phyloP scores from a whole-genome alignment of 2,113 vertebrate species.

The Silurus asotus region DNA sequence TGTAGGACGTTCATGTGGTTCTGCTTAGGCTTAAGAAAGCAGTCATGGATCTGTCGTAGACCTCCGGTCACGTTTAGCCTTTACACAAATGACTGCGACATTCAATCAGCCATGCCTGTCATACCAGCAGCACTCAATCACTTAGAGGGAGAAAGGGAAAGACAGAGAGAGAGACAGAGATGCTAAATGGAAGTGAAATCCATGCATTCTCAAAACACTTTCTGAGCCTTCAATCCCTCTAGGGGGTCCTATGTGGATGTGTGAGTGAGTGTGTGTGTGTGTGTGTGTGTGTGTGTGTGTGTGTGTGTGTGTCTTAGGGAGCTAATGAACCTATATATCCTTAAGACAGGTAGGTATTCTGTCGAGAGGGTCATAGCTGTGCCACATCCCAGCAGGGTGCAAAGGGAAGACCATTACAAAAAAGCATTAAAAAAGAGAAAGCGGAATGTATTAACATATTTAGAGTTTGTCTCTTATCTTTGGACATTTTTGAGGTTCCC shows the following conservation, averaged over 20 bases:
- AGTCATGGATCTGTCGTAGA: constrained; percentile 14
- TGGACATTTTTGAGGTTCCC: neutral
- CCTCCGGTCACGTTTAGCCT: constrained; percentile 34
- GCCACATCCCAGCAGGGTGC: constrained; percentile 49
- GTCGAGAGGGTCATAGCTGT: constrained; percentile 35
- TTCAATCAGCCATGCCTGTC: constrained; percentile 69
- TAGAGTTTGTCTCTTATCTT: neutral
- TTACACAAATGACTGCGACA: constrained; percentile 64
- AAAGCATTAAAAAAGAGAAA: constrained; percentile 3
- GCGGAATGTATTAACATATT: constrained; percentile 35
- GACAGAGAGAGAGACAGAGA: constrained; percentile 15
- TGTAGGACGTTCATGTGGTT: constrained; percentile 36
- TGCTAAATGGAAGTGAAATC: constrained; percentile 63
- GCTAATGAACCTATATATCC: constrained; percentile 36
- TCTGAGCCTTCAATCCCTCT: constrained; percentile 10
- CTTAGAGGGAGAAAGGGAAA: neutral
- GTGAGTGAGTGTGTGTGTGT: constrained; percentile 6
- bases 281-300: constrained; percentile 16
- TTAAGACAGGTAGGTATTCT: constrained; percentile 51
- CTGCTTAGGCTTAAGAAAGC: constrained; percentile 32
- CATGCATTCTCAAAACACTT: constrained; percentile 47
- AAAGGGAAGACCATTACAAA: constrained; percentile 19
- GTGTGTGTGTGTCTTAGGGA: neutral
- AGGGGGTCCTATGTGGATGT: constrained; percentile 24
- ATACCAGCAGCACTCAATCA: constrained; percentile 64